Conservation (phyloP, 2,113 vertebrate genomes). For the Phoenicopterus ruber region DNA sequence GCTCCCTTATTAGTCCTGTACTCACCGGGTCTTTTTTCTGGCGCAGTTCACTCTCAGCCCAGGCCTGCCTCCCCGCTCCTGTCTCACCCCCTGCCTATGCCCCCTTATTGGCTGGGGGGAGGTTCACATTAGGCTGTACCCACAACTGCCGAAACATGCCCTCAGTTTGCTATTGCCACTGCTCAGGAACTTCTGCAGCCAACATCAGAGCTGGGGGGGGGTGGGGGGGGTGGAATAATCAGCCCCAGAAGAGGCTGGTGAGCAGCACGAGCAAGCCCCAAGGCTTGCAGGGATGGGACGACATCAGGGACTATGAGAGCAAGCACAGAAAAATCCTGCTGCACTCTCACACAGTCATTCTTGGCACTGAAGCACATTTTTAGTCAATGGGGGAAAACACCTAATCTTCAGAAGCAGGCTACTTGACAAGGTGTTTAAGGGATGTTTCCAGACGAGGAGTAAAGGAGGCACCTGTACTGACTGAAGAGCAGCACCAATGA, state of each 20-base stretch:
- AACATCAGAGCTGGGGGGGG: not conserved
- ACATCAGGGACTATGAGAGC: not conserved
- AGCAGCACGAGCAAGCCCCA: not conserved
- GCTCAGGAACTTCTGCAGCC: not conserved
- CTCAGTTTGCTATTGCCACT: not conserved
- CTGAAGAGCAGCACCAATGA: not conserved
- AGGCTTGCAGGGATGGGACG: not conserved
- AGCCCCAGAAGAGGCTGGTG: not conserved
- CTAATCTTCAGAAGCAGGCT: not conserved
- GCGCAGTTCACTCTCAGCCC: not conserved
- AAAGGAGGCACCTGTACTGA: not conserved
- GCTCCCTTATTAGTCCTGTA: not conserved
- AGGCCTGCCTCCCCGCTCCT: not conserved
- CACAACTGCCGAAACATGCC: not conserved
- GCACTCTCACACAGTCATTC: not conserved
- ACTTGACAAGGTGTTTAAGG: not conserved
- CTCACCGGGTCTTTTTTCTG: not conserved
- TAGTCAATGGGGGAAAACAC: not conserved
- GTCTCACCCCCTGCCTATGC: not conserved
- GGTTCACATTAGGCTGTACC: not conserved
- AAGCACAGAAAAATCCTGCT: not conserved
- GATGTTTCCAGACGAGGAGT: not conserved
- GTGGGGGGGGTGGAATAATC: not conserved
- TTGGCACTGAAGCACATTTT: not conserved
- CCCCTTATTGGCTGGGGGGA: not conserved